Conservation (phyloP, 2,113 vertebrate species). For the Gymnorhina tibicen region DNA sequence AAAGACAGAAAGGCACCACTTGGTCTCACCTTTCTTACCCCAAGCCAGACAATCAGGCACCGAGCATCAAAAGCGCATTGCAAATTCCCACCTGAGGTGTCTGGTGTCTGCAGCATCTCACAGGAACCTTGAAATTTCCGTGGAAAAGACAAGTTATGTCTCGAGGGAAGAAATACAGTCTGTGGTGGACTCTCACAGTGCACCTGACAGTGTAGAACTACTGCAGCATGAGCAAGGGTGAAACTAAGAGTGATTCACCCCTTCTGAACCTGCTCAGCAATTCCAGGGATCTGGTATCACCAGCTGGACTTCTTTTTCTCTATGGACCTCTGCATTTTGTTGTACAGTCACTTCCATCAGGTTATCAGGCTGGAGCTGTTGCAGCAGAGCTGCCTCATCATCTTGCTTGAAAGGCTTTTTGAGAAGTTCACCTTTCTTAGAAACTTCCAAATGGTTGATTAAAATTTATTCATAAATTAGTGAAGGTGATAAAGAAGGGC, state of each 20-base stretch:
- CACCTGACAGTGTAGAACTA: not conserved
- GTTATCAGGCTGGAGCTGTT: not conserved
- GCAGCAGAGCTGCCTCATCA: not conserved
- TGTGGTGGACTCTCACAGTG: accelerated
- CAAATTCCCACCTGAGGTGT: not conserved
- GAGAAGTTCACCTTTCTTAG: not conserved
- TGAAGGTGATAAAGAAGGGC: not conserved
- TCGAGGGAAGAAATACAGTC: not conserved
- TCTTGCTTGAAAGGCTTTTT: not conserved
- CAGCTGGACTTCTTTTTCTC: not conserved
- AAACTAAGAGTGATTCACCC: not conserved
- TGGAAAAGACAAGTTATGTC: not conserved
- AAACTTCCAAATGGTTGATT: not conserved
- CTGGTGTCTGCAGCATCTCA: not conserved
- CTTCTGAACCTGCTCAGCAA: not conserved
- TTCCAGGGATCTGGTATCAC: not conserved
- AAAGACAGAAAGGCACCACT: not conserved
- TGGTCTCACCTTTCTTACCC: not conserved
- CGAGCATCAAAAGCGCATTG: not conserved
- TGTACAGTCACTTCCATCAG: not conserved
- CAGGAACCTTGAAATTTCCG: not conserved
- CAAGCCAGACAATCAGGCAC: not conserved
- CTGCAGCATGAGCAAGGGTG: not conserved
- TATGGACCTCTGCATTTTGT: not conserved
- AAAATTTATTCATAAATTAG: not conserved